Evolutionary conservation across 1,140 invertebrate genomes (phyloP), one percentile per base, ranked within the genome.

Genomic region (Cyrtorhinus lividipennis): DNA sequence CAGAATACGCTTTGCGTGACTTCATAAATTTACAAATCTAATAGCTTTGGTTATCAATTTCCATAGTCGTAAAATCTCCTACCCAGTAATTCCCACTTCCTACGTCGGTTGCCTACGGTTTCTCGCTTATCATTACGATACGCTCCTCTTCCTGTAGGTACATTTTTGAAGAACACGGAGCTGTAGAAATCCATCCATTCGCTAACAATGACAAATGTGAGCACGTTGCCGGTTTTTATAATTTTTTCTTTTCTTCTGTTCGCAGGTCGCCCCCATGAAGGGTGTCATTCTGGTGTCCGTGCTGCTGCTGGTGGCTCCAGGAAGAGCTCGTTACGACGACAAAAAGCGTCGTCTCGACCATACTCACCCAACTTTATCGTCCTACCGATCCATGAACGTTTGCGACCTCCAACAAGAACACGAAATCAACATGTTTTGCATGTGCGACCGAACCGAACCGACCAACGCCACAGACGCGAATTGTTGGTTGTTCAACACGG

Each of bases 401-500:
- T 80, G 78, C 67, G 72, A 76, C 62, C 68, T 78, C 13, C 65
- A 73, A 30, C 38, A 44, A 20, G 64, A 66, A 13, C 66, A 68
- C 15, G 67, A 73, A 0, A 61, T 72, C 0, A 74, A 77, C 10
- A 63, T 79, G 1, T 77, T 69, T 56, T 80, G 78, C 66, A 72
- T 75, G 63, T 80, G 78, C 66, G 68, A 77, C 60, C 56, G 24
- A 13, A 67, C 65, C 8, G 60, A 66, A 2, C 56, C 69, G 0
- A 67, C 69, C 18, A 75, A 75, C 62, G 76, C 76, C 0, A 73
- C 73, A 0, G 71, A 73, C 1, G 78, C 78, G 46, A 78, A 77
- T 69, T 86, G 81, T 68, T 78, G 80, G 76, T 76, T 87, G 13
- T 83, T 87, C 72, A 80, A 79, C 62, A 76, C 79, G 53, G 79